These are phyloP conservation scores for Pomatostomus ruficeps DNA, from an alignment of 2,113 vertebrate genomes.

Conservation along the genomic window DNA sequence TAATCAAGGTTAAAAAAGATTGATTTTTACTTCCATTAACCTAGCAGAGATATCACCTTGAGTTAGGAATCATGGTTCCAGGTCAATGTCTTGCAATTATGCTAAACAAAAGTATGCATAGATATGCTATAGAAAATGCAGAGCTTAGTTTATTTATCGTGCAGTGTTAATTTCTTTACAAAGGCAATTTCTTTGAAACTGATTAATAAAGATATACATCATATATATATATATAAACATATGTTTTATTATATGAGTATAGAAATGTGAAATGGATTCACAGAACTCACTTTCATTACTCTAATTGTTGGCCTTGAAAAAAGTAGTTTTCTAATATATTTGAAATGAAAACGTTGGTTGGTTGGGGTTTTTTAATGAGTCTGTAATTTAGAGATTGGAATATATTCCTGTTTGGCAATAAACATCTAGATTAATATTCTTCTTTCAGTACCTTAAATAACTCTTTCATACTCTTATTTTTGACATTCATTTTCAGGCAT, in stretches of 20 bases:
- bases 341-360: not conserved
- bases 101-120: not conserved
- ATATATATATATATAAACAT: too few species aligned
- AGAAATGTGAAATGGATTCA: fast-evolving
- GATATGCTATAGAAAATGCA: not conserved
- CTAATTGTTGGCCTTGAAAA: not conserved
- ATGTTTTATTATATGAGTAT: too few species aligned
- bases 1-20: not conserved
- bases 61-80: not conserved
- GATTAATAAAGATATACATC: not conserved
- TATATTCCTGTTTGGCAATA: not conserved
- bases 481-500: not conserved
- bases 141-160: not conserved
- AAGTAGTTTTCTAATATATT: not conserved
- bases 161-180: not conserved
- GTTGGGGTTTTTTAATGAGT: not conserved
- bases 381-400: not conserved
- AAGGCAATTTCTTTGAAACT: not conserved
- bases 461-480: not conserved
- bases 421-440: not conserved
- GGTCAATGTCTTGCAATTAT: not conserved
- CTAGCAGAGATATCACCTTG: not conserved
- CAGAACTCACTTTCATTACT: not conserved
- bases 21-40: not conserved
- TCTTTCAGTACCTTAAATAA: not conserved